phyloP scores from a whole-genome alignment of 2,797 vertebrate genomes.

The Xenopus petersii region DNA sequence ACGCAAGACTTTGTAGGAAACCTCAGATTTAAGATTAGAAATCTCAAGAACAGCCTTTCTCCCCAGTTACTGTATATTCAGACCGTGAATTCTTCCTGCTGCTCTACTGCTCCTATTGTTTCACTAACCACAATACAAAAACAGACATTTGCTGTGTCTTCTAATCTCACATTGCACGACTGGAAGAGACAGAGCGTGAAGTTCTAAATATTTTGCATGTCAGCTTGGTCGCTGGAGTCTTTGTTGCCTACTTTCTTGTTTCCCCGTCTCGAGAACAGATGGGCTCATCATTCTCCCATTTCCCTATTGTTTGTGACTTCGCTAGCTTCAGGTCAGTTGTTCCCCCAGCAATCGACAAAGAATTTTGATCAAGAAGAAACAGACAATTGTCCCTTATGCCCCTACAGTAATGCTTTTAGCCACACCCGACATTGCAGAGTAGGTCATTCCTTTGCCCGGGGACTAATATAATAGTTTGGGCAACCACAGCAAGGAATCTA shows the following conservation, averaged over 20 bases:
- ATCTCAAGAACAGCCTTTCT: too few relatives aligned
- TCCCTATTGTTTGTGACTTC: constrained; percentile 60
- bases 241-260: constrained; percentile 53
- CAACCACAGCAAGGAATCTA: constrained; percentile 31
- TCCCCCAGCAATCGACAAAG: constrained; percentile 60
- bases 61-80: too few relatives aligned
- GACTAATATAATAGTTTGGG: constrained; percentile 54
- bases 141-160: constrained; percentile 34
- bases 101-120: background rate
- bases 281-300: constrained; percentile 52
- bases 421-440: constrained; percentile 35
- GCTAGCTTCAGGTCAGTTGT: constrained; percentile 64
- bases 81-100: background rate
- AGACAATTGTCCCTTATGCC: constrained; percentile 58
- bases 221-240: constrained; percentile 52
- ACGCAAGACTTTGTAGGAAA: too few relatives aligned
- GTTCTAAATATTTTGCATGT: constrained; percentile 57
- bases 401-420: constrained; percentile 31
- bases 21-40: too few relatives aligned
- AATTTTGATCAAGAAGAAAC: constrained; percentile 58
- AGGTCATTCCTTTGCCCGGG: constrained; percentile 49
- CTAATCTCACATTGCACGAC: constrained; percentile 39
- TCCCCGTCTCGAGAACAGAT: constrained; percentile 54
- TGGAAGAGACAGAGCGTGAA: constrained; percentile 50
- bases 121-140: constrained; percentile 23